These are phyloP conservation scores for Paralichthys olivaceus DNA, from an alignment of 2,113 vertebrate species.

Conservation along the genomic window DNA sequence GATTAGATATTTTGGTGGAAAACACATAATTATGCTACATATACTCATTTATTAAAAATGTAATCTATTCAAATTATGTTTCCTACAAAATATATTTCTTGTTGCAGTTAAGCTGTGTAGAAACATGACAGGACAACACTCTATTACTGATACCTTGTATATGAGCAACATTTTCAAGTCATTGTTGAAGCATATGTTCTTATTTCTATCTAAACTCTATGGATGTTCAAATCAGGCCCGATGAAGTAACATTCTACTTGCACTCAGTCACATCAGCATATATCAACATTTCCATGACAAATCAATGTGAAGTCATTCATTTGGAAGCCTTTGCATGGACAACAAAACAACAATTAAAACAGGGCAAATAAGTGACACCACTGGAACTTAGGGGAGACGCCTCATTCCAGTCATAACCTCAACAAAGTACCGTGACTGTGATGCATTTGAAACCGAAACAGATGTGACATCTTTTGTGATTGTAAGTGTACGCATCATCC, in stretches of 20 bases:
- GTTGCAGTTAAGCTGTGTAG: too few relatives aligned
- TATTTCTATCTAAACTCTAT: not conserved
- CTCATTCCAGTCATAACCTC: constrained; percentile 22
- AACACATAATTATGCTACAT: too few relatives aligned
- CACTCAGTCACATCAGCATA: not conserved
- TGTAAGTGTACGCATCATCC: not conserved
- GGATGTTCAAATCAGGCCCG: not conserved
- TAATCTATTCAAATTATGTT: not conserved
- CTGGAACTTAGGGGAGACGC: constrained; percentile 13
- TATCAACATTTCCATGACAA: constrained; percentile 22
- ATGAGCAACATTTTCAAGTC: too few relatives aligned
- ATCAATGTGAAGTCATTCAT: constrained; percentile 20
- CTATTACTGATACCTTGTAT: too few relatives aligned
- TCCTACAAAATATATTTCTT: not conserved
- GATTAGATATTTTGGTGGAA: too few relatives aligned
- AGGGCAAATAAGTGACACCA: constrained; percentile 13
- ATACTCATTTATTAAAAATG: too few relatives aligned
- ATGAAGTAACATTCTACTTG: constrained; percentile 2
- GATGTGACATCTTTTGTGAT: constrained; percentile 34
- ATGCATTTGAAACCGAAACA: constrained; percentile 13
- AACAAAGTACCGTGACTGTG: constrained; percentile 5
- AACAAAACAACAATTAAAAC: constrained; percentile 24
- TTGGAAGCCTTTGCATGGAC: not conserved
- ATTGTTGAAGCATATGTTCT: too few relatives aligned
- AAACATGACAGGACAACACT: too few relatives aligned